Conservation (phyloP, 2,113 vertebrate species). For the Tringa solitaria region DNA sequence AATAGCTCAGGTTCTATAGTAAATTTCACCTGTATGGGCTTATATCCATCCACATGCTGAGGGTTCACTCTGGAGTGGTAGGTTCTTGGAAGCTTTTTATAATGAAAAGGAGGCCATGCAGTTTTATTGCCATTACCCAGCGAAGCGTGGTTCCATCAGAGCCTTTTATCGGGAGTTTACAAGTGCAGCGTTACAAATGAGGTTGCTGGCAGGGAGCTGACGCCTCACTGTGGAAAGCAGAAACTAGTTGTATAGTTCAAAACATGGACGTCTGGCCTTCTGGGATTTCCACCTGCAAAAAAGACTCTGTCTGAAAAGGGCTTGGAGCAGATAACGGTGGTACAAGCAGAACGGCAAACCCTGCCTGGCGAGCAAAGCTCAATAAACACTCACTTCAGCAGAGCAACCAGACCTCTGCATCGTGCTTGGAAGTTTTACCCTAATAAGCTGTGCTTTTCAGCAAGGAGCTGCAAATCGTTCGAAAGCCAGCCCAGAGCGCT, state of each 20-base stretch:
- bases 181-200: constrained; percentile 46
- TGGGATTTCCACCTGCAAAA: background rate
- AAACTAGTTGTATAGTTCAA: constrained; percentile 25
- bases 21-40: background rate
- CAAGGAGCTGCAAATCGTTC: background rate
- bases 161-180: constrained; percentile 38
- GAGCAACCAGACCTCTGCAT: background rate
- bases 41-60: background rate
- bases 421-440: background rate
- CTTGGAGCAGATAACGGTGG: background rate
- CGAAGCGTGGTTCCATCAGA: background rate
- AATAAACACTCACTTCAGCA: background rate
- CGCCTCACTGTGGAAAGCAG: constrained; percentile 11
- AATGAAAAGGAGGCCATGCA: background rate
- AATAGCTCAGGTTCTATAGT: background rate
- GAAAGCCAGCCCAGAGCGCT: background rate
- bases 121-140: background rate
- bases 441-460: background rate
- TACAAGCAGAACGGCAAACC: fast-evolving
- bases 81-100: background rate
- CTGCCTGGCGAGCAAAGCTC: background rate
- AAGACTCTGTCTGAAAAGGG: background rate
- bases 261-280: background rate
- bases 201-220: constrained; percentile 43
- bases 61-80: background rate